Percentiles rank a stretch among this genome's conserved stretches.
phyloP scores from a whole-genome alignment of 2,888 invertebrate species.

The Heteromyza rotundicornis region DNA sequence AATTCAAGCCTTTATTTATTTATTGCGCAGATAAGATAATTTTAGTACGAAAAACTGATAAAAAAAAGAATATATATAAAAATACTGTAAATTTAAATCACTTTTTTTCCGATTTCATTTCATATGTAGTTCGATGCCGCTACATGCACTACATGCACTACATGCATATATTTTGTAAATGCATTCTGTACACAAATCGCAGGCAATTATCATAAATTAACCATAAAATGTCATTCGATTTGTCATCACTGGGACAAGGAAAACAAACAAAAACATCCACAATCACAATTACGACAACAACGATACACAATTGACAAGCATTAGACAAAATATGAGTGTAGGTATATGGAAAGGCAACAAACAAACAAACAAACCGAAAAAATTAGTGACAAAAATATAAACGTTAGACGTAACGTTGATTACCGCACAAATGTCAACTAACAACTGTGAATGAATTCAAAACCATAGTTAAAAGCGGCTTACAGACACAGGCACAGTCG shows the following conservation, averaged over 20 bases:
- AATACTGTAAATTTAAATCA: too few relatives aligned
- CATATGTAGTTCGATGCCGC: too few relatives aligned
- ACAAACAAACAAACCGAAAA: not conserved
- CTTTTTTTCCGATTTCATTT: too few relatives aligned
- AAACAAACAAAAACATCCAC: not conserved
- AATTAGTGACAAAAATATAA: not conserved
- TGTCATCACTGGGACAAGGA: not conserved
- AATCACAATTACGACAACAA: not conserved
- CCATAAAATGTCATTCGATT: not conserved
- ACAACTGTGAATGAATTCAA: slow-evolving; percentile 42
- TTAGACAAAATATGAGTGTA: not conserved
- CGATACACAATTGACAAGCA: not conserved
- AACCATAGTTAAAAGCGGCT: slow-evolving; percentile 39
- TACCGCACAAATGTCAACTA: slow-evolving; percentile 35
- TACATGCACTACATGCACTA: too few relatives aligned
- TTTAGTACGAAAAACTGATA: too few relatives aligned
- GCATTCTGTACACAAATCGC: too few relatives aligned
- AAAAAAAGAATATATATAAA: too few relatives aligned
- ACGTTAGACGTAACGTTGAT: slow-evolving; percentile 8
- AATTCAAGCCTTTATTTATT: too few relatives aligned
- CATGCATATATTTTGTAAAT: too few relatives aligned
- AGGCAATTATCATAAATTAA: not conserved
- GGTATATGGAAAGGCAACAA: not conserved
- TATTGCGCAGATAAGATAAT: too few relatives aligned
- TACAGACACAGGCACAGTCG: slow-evolving; percentile 5